A percentile compares a stretch with the other conserved stretches of the same genome.
These are phyloP conservation scores for Drosophila yooni DNA, from an alignment of 2,888 invertebrate genomes.

Conservation along the genomic window DNA sequence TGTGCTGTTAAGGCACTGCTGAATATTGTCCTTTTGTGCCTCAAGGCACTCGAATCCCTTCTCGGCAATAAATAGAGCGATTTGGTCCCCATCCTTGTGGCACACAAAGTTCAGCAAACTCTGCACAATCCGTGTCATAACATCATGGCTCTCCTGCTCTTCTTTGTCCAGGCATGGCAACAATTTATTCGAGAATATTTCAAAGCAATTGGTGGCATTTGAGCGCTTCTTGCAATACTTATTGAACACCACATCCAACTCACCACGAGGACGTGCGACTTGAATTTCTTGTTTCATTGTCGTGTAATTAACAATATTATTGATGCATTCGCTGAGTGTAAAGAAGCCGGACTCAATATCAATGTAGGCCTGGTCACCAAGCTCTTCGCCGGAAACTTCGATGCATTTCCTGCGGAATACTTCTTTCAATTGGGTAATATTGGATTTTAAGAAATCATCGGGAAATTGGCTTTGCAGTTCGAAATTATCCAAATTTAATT, in stretches of 20 bases:
- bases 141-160: constrained; percentile 88
- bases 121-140: constrained; percentile 88
- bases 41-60: constrained; percentile 91
- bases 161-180: constrained; percentile 88
- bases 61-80: constrained; percentile 93
- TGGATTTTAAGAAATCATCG: constrained; percentile 73
- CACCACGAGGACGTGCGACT: constrained; percentile 89
- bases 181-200: constrained; percentile 86
- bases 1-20: constrained; percentile 88
- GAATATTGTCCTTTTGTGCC: constrained; percentile 87
- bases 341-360: constrained; percentile 85
- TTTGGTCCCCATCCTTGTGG: constrained; percentile 92
- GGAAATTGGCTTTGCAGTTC: constrained; percentile 76
- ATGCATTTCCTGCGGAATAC: constrained; percentile 88
- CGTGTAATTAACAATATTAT: constrained; percentile 87
- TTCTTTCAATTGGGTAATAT: constrained; percentile 86
- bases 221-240: constrained; percentile 89
- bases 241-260: constrained; percentile 89
- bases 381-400: constrained; percentile 87
- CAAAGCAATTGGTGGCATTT: constrained; percentile 86
- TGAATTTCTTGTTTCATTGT: constrained; percentile 89
- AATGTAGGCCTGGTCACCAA: constrained; percentile 86
- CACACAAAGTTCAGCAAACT: constrained; percentile 91
- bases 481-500: constrained; percentile 56
- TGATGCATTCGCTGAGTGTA: constrained; percentile 86